These are phyloP conservation scores for Apamea epomidion DNA, from an alignment of 2,888 invertebrate species.

Conservation along the genomic window DNA sequence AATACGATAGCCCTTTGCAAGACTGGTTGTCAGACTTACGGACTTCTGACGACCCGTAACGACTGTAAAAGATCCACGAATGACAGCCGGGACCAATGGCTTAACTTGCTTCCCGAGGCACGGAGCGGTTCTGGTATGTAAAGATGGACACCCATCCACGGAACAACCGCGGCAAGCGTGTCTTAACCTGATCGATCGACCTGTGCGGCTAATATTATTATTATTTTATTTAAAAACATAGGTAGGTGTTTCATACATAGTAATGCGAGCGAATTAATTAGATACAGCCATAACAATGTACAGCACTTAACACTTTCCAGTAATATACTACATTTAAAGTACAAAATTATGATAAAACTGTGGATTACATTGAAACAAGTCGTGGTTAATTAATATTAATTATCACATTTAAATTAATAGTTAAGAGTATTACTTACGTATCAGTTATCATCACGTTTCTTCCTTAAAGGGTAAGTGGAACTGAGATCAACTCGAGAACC, in stretches of 20 bases:
- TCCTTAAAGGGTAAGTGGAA: neutral
- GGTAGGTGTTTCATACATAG: neutral
- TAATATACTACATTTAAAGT: slow-evolving; percentile 24
- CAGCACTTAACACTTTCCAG: neutral
- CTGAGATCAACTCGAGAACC: neutral
- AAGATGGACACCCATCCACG: too few relatives aligned
- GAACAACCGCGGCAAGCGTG: too few relatives aligned
- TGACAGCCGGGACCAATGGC: too few relatives aligned
- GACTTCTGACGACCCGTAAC: too few relatives aligned
- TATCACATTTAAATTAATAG: slow-evolving; percentile 22
- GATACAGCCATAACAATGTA: neutral
- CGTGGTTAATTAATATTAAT: slow-evolving; percentile 19
- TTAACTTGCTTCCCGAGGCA: too few relatives aligned
- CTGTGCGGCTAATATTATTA: too few relatives aligned
- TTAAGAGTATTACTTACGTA: neutral
- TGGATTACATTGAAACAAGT: slow-evolving; percentile 21
- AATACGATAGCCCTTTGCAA: too few relatives aligned
- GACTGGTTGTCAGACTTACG: too few relatives aligned
- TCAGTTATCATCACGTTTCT: slow-evolving; percentile 5
- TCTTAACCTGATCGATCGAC: too few relatives aligned
- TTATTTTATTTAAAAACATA: neutral
- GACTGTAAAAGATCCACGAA: too few relatives aligned
- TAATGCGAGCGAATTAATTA: neutral
- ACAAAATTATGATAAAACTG: slow-evolving; percentile 42
- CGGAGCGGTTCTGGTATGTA: too few relatives aligned